Evolutionary conservation across 2,888 invertebrate species (phyloP).

Genomic region (Agapetus fuscipes): DNA sequence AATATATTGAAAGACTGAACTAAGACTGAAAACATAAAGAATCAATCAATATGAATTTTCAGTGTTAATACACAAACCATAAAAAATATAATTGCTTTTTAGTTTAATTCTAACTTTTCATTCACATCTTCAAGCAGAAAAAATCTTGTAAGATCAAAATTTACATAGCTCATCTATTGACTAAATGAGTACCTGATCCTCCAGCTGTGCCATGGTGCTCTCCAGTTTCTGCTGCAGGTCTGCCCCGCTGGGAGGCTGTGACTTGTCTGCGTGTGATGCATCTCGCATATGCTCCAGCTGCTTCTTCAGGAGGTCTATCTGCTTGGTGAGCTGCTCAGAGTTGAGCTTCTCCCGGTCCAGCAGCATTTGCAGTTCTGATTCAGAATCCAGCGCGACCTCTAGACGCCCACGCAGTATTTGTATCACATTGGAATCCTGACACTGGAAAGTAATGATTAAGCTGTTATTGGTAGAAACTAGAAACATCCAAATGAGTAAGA

Average conservation of each 20-base stretch:
- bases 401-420: constrained; percentile 54
- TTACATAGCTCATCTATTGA: too few species aligned
- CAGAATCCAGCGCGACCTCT: constrained; percentile 53
- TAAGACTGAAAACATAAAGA: too few species aligned
- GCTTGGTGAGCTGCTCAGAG: constrained; percentile 37
- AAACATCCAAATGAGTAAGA: neutral
- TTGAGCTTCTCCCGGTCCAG: constrained; percentile 46
- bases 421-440: constrained; percentile 56
- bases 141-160: too few species aligned
- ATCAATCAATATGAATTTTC: too few species aligned
- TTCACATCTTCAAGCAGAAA: too few species aligned
- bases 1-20: neutral
- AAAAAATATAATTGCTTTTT: too few species aligned
- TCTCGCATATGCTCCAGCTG: constrained; percentile 24
- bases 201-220: constrained; percentile 10
- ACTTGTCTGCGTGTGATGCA: constrained; percentile 20
- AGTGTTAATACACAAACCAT: too few species aligned
- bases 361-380: constrained; percentile 51
- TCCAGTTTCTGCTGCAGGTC: constrained; percentile 13
- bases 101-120: too few species aligned
- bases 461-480: too few species aligned
- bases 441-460: constrained; percentile 5
- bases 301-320: constrained; percentile 27
- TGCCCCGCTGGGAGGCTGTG: neutral
- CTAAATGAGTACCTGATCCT: constrained; percentile 19